Percentiles rank a stretch among this genome's conserved stretches.
Evolutionary conservation across 2,113 vertebrate genomes (phyloP).

Genomic region (Menura novaehollandiae): DNA sequence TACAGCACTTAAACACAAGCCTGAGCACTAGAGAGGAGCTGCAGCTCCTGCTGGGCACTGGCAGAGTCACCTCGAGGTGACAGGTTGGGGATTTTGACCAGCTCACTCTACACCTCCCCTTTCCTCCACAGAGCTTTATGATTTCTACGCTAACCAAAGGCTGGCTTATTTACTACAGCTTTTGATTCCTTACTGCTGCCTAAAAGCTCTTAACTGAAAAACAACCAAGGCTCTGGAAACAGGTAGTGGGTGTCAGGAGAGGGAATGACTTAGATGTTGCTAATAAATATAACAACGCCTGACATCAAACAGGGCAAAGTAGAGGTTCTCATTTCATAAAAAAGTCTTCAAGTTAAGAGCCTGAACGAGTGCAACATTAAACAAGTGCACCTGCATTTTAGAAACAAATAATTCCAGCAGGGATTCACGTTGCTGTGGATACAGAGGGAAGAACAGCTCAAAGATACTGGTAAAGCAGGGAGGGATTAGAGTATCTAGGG

Average conservation of each 20-base stretch:
- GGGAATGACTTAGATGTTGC: background rate
- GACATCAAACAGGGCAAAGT: background rate
- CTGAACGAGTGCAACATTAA: constrained; percentile 60
- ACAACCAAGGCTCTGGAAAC: background rate
- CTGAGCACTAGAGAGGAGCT: background rate
- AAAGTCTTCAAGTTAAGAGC: constrained; percentile 57
- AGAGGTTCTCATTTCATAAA: constrained; percentile 13
- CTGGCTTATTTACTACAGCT: background rate
- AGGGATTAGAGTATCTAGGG: constrained; percentile 83
- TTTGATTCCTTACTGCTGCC: background rate
- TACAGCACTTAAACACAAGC: background rate
- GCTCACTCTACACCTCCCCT: background rate
- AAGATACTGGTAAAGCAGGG: constrained; percentile 72
- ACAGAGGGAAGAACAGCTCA: constrained; percentile 76
- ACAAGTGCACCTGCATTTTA: constrained; percentile 75
- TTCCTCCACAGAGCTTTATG: background rate
- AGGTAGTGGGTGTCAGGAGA: background rate
- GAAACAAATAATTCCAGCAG: constrained; percentile 74
- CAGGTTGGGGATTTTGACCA: background rate
- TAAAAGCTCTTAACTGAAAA: background rate
- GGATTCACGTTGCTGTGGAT: constrained; percentile 84
- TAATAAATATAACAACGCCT: background rate
- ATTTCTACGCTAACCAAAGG: background rate
- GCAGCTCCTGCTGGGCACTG: fast-evolving
- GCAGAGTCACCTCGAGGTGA: background rate